These are phyloP conservation scores for Xiphorhynchus erythropygius DNA, from an alignment of 2,797 vertebrate genomes.

Conservation along the genomic window DNA sequence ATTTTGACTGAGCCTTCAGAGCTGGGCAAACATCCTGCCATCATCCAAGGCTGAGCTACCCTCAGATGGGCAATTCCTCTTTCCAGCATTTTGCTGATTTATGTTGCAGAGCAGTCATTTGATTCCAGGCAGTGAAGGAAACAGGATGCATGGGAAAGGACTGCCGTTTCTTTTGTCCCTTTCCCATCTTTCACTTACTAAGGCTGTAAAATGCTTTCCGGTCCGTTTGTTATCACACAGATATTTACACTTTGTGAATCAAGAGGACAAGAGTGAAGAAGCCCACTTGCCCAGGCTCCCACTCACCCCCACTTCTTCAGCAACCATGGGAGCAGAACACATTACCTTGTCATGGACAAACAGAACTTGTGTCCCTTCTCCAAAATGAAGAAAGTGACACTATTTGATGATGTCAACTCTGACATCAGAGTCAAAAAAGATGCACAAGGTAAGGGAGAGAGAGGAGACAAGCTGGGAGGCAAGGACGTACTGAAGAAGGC, in stretches of 20 bases:
- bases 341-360: not conserved
- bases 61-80: not conserved
- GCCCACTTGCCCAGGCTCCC: not conserved
- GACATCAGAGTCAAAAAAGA: not conserved
- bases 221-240: not conserved
- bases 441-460: not conserved
- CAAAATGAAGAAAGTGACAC: not conserved
- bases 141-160: not conserved
- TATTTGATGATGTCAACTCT: not conserved
- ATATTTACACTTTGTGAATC: not conserved
- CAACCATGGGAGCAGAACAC: not conserved
- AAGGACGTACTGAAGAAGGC: accelerated
- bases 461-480: not conserved
- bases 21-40: not conserved
- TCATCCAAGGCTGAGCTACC: accelerated
- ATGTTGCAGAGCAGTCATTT: not conserved
- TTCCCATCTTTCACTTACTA: not conserved
- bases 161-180: not conserved
- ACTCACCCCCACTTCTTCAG: not conserved
- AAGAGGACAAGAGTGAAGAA: not conserved
- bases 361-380: not conserved
- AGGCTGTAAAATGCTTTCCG: not conserved
- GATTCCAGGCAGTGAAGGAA: not conserved
- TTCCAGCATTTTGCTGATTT: not conserved
- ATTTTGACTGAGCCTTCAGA: not conserved